These are phyloP conservation scores for Phylloscopus whistleri DNA, from an alignment of 2,113 vertebrate genomes.

Conservation along the genomic window DNA sequence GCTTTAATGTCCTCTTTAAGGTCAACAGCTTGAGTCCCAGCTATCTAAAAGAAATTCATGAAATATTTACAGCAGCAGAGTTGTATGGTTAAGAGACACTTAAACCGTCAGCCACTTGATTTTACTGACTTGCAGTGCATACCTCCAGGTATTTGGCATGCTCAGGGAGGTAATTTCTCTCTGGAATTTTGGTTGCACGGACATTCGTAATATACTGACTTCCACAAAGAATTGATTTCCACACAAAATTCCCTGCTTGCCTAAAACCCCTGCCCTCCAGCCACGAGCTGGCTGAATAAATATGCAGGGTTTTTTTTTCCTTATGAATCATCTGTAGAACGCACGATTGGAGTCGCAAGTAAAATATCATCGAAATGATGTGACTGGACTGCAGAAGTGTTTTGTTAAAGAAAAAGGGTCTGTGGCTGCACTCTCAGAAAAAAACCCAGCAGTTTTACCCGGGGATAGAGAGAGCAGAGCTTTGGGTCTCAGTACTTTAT, in stretches of 20 bases:
- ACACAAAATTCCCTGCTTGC: constrained; percentile 79
- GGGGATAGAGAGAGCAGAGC: neutral
- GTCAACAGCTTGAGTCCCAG: neutral
- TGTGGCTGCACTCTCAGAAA: neutral
- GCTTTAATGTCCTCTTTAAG: neutral
- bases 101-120: constrained; percentile 65
- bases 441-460: neutral
- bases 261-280: constrained; percentile 72
- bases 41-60: neutral
- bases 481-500: neutral
- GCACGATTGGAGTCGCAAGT: constrained; percentile 38
- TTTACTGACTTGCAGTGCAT: constrained; percentile 52
- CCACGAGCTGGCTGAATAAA: constrained; percentile 65
- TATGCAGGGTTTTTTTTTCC: constrained; percentile 22
- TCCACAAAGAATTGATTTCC: constrained; percentile 81
- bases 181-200: constrained; percentile 75
- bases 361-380: constrained; percentile 43
- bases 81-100: constrained; percentile 60
- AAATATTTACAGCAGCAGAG: constrained; percentile 28
- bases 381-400: constrained; percentile 42
- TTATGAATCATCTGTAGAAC: constrained; percentile 61
- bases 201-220: constrained; percentile 74
- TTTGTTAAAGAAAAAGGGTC: constrained; percentile 31
- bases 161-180: constrained; percentile 74
- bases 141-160: constrained; percentile 63